phyloP scores from a whole-genome alignment of 2,113 vertebrate species.

The Cyprinus carpio region DNA sequence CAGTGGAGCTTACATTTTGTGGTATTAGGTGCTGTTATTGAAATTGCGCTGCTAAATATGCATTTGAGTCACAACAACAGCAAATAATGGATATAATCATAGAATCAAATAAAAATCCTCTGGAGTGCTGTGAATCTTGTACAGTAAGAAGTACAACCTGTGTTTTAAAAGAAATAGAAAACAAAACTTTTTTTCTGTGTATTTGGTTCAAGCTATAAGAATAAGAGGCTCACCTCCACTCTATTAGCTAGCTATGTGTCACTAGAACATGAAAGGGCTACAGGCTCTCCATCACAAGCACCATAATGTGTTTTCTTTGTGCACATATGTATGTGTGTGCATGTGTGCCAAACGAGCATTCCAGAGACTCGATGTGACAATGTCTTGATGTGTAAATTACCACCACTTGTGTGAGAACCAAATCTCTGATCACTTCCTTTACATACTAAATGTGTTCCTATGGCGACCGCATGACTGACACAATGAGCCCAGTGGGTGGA shows the following conservation, averaged over 20 bases:
- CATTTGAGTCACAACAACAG: too few relatives aligned
- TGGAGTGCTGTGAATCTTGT: too few relatives aligned
- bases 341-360: constrained; percentile 65
- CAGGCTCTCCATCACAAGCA: constrained; percentile 24
- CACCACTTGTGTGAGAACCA: constrained; percentile 48
- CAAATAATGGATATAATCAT: too few relatives aligned
- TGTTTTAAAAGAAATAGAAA: not conserved
- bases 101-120: too few relatives aligned
- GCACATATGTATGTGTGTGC: constrained; percentile 24
- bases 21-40: too few relatives aligned
- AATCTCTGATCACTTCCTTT: constrained; percentile 59
- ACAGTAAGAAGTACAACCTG: too few relatives aligned
- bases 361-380: constrained; percentile 54
- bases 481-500: constrained; percentile 46
- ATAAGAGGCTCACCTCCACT: not conserved
- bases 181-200: not conserved
- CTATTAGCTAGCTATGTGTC: not conserved
- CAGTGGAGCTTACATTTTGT: too few relatives aligned
- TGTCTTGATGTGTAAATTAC: constrained; percentile 63
- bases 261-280: constrained; percentile 33
- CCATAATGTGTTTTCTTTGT: constrained; percentile 24
- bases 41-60: too few relatives aligned
- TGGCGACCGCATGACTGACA: constrained; percentile 60
- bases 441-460: constrained; percentile 64
- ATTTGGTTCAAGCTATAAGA: not conserved